These are phyloP conservation scores for Venusia cambrica DNA, from an alignment of 2,888 invertebrate species.

Conservation along the genomic window DNA sequence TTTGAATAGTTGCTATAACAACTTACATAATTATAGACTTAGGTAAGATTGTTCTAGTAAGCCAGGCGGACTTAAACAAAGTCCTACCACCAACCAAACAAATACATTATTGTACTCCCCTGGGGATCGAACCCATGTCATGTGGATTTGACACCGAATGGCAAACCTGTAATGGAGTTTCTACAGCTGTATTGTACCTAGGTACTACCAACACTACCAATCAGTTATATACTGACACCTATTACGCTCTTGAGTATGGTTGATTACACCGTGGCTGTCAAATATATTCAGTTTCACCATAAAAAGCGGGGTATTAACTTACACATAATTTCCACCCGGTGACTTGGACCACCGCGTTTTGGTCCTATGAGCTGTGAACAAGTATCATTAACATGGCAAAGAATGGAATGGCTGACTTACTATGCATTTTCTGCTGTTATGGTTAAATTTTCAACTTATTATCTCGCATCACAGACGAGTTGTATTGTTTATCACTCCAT, in stretches of 20 bases:
- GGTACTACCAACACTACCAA: too few relatives aligned
- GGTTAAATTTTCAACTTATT: constrained; percentile 3
- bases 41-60: too few relatives aligned
- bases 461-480: constrained; percentile 7
- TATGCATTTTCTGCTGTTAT: constrained; percentile 23
- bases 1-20: too few relatives aligned
- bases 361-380: constrained; percentile 44
- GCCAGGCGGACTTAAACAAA: too few relatives aligned
- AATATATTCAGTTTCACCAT: constrained; percentile 52
- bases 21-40: too few relatives aligned
- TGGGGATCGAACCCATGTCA: too few relatives aligned
- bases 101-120: too few relatives aligned
- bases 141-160: constrained; percentile 1
- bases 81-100: too few relatives aligned
- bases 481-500: constrained; percentile 21
- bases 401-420: too few relatives aligned
- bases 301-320: constrained; percentile 43
- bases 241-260: constrained; percentile 33
- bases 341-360: constrained; percentile 34
- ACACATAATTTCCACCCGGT: constrained; percentile 40
- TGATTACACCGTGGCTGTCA: constrained; percentile 53
- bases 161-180: constrained; percentile 4
- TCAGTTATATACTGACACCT: too few relatives aligned
- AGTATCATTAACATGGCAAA: too few relatives aligned
- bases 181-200: constrained; percentile 11